These are phyloP conservation scores for Ariopsis seemanni DNA, from an alignment of 2,113 vertebrate species.

Conservation along the genomic window DNA sequence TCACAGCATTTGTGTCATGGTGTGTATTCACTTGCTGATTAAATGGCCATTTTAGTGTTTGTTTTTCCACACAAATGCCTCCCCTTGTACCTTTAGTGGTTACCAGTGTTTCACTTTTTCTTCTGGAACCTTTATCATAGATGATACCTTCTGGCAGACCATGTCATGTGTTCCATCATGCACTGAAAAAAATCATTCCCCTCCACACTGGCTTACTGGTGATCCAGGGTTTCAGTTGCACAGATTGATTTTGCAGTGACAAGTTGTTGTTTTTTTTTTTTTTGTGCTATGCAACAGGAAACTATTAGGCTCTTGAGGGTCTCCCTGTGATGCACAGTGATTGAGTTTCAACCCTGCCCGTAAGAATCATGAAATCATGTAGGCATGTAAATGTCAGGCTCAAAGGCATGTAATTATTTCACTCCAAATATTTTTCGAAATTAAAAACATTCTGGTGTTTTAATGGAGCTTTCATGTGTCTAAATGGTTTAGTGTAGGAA, in stretches of 20 bases:
- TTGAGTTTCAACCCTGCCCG: slow-evolving; percentile 37
- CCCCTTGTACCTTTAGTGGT: slow-evolving; percentile 28
- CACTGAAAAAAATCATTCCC: slow-evolving; percentile 54
- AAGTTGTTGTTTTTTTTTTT: slow-evolving; percentile 45
- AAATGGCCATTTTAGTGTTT: slow-evolving; percentile 48
- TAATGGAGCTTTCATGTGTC: not conserved
- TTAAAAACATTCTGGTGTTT: not conserved
- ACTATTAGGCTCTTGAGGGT: slow-evolving; percentile 63
- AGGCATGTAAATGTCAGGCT: slow-evolving; percentile 36
- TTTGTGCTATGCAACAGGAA: slow-evolving; percentile 61
- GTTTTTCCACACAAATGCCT: slow-evolving; percentile 46
- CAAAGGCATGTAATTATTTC: not conserved
- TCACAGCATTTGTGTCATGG: slow-evolving; percentile 40
- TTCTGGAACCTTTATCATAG: slow-evolving; percentile 8
- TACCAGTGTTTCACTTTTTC: slow-evolving; percentile 35
- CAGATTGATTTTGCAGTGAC: slow-evolving; percentile 59
- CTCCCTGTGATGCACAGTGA: slow-evolving; percentile 57
- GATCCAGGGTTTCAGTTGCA: slow-evolving; percentile 61
- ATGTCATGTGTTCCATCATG: slow-evolving; percentile 41
- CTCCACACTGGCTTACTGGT: slow-evolving; percentile 52
- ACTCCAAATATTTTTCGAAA: not conserved
- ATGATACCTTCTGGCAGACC: slow-evolving; percentile 39
- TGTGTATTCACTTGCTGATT: slow-evolving; percentile 51
- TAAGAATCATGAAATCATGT: slow-evolving; percentile 25
- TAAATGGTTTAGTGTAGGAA: not conserved